A percentile compares a stretch with the other conserved stretches of the same genome.
phyloP scores from a whole-genome alignment of 92 coral and sea anemone genomes.

The Ricordea florida region DNA sequence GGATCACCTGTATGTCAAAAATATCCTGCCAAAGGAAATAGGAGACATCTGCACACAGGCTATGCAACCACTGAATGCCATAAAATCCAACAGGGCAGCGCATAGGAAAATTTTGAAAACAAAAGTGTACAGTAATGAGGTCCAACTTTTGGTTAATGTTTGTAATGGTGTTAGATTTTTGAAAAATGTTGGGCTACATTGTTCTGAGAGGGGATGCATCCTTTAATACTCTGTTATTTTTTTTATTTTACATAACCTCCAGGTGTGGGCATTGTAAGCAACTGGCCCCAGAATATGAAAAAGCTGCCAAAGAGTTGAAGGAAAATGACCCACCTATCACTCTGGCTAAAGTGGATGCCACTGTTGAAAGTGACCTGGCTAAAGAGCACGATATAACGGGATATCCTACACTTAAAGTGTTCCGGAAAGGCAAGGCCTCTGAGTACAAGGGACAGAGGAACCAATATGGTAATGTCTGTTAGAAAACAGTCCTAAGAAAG shows the following conservation, averaged over 20 bases:
- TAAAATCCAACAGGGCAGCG: too few relatives aligned
- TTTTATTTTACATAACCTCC: background rate
- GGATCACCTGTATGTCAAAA: too few relatives aligned
- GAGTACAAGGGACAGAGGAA: conserved; percentile 92
- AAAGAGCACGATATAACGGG: conserved; percentile 79
- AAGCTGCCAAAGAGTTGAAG: conserved; percentile 88
- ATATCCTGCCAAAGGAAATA: too few relatives aligned
- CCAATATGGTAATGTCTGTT: conserved; percentile 90
- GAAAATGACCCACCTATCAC: conserved; percentile 91
- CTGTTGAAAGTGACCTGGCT: conserved; percentile 75
- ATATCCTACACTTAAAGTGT: conserved; percentile 89
- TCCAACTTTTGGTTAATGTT: too few relatives aligned
- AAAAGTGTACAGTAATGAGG: too few relatives aligned
- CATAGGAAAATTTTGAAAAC: too few relatives aligned
- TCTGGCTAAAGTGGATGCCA: conserved; percentile 94
- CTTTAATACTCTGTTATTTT: background rate
- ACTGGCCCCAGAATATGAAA: conserved; percentile 97
- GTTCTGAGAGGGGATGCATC: too few relatives aligned
- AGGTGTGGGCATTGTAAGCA: conserved; percentile 99
- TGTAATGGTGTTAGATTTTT: too few relatives aligned
- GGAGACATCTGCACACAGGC: too few relatives aligned
- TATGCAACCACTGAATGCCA: too few relatives aligned
- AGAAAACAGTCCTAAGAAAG: too few relatives aligned
- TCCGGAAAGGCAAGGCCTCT: conserved; percentile 90
- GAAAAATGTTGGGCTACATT: too few relatives aligned